A percentile compares a stretch with the other conserved stretches of the same genome.
These are phyloP conservation scores for Poecilia gillii DNA, from an alignment of 2,797 vertebrate species.

Conservation along the genomic window DNA sequence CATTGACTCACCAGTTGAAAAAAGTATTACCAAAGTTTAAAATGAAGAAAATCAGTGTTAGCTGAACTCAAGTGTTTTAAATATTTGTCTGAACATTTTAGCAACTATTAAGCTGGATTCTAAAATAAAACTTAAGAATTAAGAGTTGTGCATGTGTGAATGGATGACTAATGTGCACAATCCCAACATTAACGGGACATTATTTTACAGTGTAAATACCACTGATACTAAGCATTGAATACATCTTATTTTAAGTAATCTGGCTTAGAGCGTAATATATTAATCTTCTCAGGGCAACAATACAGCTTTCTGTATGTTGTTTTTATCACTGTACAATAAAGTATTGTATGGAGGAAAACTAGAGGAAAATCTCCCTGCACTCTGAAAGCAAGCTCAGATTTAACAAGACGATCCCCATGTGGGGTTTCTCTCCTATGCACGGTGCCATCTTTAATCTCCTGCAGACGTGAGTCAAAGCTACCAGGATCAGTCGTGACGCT, in stretches of 20 bases:
- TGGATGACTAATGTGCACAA: not conserved
- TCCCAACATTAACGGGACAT: not conserved
- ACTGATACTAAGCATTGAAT: not conserved
- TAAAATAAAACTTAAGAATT: not conserved
- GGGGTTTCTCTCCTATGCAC: conserved; percentile 37
- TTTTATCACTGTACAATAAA: not conserved
- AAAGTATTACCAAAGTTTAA: not conserved
- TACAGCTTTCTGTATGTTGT: not conserved
- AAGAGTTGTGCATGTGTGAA: not conserved
- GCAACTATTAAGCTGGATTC: not conserved
- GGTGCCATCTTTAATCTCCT: conserved; percentile 48
- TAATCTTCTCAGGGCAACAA: conserved; percentile 5
- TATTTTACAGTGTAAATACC: not conserved
- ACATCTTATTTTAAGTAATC: not conserved
- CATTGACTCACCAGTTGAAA: not conserved
- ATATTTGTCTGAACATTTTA: not conserved
- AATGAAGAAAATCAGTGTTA: not conserved
- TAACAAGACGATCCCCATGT: not conserved
- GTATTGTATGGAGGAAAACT: conserved; percentile 2
- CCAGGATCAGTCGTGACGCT: conserved; percentile 53
- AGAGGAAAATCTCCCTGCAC: conserved; percentile 1
- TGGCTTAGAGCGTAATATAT: not conserved
- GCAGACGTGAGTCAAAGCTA: conserved; percentile 29
- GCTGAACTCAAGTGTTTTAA: not conserved
- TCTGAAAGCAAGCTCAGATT: not conserved